Conservation (phyloP, 92 coral and sea anemone genomes). For the Epizoanthus rinbou region DNA sequence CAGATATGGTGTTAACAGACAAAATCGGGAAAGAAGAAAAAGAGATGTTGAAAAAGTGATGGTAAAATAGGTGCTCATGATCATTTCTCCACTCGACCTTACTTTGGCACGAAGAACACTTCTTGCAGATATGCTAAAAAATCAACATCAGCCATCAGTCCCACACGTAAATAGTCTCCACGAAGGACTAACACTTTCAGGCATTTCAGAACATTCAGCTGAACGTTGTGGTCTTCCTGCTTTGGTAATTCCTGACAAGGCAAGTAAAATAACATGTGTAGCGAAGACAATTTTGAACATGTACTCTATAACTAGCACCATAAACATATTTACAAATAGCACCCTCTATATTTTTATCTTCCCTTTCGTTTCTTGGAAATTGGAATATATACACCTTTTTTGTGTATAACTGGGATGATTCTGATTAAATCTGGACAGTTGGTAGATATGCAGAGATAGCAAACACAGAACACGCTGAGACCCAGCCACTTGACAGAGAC, state of each 20-base stretch:
- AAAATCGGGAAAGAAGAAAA: neutral
- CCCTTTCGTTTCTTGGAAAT: no score
- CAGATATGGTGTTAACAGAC: neutral
- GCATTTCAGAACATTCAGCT: constrained; percentile 84
- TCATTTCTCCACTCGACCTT: constrained; percentile 27
- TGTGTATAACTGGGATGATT: no score
- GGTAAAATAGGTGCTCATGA: no score
- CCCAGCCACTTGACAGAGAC: no score
- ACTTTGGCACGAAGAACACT: constrained; percentile 97
- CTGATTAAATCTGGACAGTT: no score
- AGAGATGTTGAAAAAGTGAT: neutral
- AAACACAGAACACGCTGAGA: no score
- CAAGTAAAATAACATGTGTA: neutral
- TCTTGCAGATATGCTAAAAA: constrained; percentile 91
- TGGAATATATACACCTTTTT: no score
- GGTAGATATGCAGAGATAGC: no score
- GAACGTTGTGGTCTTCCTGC: constrained; percentile 94
- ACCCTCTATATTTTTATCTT: no score
- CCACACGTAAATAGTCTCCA: constrained; percentile 89
- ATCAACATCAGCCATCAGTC: constrained; percentile 88
- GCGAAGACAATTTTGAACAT: no score
- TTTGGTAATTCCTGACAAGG: constrained; percentile 85
- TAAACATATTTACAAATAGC: no score
- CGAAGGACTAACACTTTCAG: constrained; percentile 78
- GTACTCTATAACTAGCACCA: no score